Conservation (phyloP, 2,797 vertebrate species). For the Urophycis tenuis region DNA sequence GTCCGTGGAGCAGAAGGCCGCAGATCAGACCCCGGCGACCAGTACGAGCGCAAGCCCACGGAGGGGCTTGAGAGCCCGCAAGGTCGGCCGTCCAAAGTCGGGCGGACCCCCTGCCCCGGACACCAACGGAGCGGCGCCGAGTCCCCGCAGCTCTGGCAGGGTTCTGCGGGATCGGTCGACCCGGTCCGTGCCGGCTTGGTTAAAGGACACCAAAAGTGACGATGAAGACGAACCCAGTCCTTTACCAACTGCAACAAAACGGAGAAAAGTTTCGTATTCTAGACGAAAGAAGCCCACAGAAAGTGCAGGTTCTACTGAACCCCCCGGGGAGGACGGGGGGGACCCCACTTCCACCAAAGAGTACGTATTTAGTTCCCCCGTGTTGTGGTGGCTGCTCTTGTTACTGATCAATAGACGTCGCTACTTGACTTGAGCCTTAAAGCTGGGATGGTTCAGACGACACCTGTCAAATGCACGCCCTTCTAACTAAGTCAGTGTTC, state of each 20-base stretch:
- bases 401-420: neutral
- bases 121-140: constrained; percentile 56
- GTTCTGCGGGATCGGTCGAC: constrained; percentile 74
- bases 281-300: constrained; percentile 74
- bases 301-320: constrained; percentile 38
- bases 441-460: neutral
- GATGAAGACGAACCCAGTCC: constrained; percentile 50
- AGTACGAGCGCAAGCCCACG: constrained; percentile 55
- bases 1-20: constrained; percentile 63
- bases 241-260: constrained; percentile 66
- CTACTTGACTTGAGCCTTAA: neutral
- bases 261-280: constrained; percentile 80
- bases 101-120: constrained; percentile 31
- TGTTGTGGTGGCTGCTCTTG: too few relatives aligned
- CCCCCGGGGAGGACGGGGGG: constrained; percentile 48
- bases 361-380: constrained; percentile 48
- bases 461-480: neutral
- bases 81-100: constrained; percentile 50
- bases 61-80: constrained; percentile 64
- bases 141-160: constrained; percentile 57
- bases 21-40: constrained; percentile 63
- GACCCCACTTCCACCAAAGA: constrained; percentile 53
- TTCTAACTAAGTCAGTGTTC: too few relatives aligned
- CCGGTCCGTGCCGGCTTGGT: constrained; percentile 72
- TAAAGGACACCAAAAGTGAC: constrained; percentile 65